These are phyloP conservation scores for Megaceryle alcyon DNA, from an alignment of 2,797 vertebrate species.

Conservation along the genomic window DNA sequence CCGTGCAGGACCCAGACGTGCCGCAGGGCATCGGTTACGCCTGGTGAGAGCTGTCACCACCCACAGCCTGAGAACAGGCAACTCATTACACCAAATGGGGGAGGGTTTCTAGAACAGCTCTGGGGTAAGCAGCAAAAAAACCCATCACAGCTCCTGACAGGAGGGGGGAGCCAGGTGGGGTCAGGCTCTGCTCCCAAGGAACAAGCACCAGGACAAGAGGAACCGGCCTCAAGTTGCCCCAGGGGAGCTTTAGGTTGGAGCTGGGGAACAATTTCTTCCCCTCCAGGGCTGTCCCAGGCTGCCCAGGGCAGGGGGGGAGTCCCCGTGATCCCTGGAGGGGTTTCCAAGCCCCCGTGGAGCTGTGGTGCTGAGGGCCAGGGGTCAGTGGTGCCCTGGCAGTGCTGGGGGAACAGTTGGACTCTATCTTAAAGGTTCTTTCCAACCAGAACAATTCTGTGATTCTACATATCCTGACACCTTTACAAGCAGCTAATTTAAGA, in stretches of 20 bases:
- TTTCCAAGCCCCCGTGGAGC: neutral
- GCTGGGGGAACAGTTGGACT: neutral
- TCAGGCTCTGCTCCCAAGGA: too few species aligned
- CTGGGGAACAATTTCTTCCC: too few species aligned
- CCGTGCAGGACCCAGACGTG: accelerated
- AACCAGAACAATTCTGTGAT: neutral
- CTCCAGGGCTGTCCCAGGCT: too few species aligned
- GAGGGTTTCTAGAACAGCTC: neutral
- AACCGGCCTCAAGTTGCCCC: too few species aligned
- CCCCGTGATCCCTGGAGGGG: neutral
- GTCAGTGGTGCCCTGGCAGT: neutral
- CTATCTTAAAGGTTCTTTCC: neutral
- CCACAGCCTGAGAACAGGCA: neutral
- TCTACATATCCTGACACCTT: neutral
- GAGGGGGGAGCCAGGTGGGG: too few species aligned
- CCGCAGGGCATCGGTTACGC: neutral
- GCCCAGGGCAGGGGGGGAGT: neutral
- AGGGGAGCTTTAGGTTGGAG: too few species aligned
- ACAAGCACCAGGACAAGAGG: too few species aligned
- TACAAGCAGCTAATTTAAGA: neutral
- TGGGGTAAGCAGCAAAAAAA: too few species aligned
- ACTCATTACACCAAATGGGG: neutral
- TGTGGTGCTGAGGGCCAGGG: neutral
- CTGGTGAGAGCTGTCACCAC: neutral
- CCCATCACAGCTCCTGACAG: too few species aligned